Evolutionary conservation across 2,113 vertebrate genomes (phyloP).

Genomic region (Cyphomyrus discorhynchus): DNA sequence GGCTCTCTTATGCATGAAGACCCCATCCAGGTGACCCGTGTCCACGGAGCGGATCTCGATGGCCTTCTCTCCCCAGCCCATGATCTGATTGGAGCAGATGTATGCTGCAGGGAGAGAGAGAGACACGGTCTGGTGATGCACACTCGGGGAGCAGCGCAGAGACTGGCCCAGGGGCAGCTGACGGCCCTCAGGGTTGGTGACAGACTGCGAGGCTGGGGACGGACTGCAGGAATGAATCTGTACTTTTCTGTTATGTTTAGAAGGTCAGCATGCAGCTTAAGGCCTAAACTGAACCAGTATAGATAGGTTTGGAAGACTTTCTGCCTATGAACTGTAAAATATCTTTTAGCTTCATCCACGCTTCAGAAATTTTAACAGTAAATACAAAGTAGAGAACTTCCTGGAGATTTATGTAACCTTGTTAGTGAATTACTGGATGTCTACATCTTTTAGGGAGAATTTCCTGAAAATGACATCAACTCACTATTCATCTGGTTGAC

Average conservation of each 20-base stretch:
- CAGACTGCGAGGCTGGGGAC: neutral
- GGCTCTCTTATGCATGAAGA: constrained; percentile 65
- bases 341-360: neutral
- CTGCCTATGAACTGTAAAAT: neutral
- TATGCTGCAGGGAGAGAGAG: constrained; percentile 43
- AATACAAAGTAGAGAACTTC: neutral
- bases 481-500: neutral
- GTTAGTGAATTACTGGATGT: neutral
- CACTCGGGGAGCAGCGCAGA: neutral
- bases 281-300: neutral
- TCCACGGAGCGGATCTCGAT: constrained; percentile 65
- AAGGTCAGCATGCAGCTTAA: neutral
- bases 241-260: neutral
- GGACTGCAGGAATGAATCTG: neutral
- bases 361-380: neutral
- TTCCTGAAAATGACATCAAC: neutral
- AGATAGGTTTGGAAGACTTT: neutral
- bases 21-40: constrained; percentile 61
- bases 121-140: neutral
- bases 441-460: neutral
- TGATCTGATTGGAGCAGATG: constrained; percentile 68
- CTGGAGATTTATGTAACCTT: neutral
- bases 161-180: neutral
- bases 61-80: constrained; percentile 67
- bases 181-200: neutral